Conservation (phyloP, 1,140 invertebrate species). For the Tetramorium simillimum region DNA sequence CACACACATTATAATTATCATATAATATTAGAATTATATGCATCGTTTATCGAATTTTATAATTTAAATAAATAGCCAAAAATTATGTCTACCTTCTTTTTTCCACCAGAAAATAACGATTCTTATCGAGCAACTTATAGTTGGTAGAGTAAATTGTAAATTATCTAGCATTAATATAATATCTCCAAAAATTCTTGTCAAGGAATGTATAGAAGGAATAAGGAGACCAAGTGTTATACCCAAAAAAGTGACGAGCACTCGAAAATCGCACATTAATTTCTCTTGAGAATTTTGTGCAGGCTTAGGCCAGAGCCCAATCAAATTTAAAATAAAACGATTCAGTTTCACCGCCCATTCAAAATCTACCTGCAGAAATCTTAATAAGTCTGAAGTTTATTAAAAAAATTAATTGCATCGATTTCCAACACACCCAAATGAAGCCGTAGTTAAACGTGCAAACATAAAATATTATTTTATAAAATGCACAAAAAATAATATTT, state of each 20-base stretch:
- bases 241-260: not conserved
- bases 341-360: conserved; percentile 59
- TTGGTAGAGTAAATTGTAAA: conserved; percentile 7
- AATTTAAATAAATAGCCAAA: not conserved
- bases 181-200: not conserved
- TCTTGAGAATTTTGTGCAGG: not conserved
- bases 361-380: conserved; percentile 29
- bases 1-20: not conserved
- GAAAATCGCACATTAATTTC: conserved; percentile 21
- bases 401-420: not conserved
- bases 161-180: conserved; percentile 25
- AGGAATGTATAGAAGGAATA: conserved; percentile 27
- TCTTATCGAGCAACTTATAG: not conserved
- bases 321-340: conserved; percentile 33
- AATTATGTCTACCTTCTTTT: conserved; percentile 31
- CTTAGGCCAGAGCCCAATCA: conserved; percentile 43
- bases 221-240: not conserved
- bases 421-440: not conserved
- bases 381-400: not conserved
- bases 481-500: not conserved
- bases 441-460: not conserved
- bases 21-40: not conserved
- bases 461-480: not conserved
- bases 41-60: not conserved
- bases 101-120: conserved; percentile 21